phyloP scores from a whole-genome alignment of 2,888 invertebrate genomes.

The Myopa testacea region DNA sequence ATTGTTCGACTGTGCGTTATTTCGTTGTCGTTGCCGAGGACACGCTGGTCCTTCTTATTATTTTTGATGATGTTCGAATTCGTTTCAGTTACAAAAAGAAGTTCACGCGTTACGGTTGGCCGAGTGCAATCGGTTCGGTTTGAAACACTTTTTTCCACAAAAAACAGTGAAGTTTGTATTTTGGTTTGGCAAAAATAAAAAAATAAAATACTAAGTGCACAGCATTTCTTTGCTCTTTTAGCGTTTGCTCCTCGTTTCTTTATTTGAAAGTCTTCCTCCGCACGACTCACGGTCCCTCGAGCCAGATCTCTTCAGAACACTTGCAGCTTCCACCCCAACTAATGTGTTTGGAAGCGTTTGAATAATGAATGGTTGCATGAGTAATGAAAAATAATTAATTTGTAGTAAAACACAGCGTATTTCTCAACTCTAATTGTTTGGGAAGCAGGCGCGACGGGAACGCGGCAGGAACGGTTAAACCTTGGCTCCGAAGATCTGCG shows the following conservation, averaged over 20 bases:
- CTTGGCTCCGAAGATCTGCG: not conserved
- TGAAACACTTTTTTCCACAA: conserved; percentile 2
- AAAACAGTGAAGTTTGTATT: conserved; percentile 19
- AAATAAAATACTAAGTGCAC: conserved; percentile 24
- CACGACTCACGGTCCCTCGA: not conserved
- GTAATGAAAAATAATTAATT: conserved; percentile 57
- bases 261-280: not conserved
- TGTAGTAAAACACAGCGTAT: conserved; percentile 39
- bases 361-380: conserved; percentile 55
- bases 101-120: conserved; percentile 56
- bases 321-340: conserved; percentile 32
- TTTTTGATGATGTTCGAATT: conserved; percentile 48
- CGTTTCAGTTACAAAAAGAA: conserved; percentile 62
- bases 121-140: conserved; percentile 31
- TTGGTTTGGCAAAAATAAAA: conserved; percentile 28
- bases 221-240: not conserved
- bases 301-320: conserved; percentile 14
- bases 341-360: conserved; percentile 51
- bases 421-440: conserved; percentile 22
- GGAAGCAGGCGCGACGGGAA: conserved; percentile 7
- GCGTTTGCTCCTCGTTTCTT: not conserved
- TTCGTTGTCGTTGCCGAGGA: conserved; percentile 30
- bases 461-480: conserved; percentile 10
- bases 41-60: conserved; percentile 46
- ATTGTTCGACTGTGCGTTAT: conserved; percentile 42